Conservation (phyloP, 2,888 invertebrate genomes). For the Chromoteleia sp. region DNA sequence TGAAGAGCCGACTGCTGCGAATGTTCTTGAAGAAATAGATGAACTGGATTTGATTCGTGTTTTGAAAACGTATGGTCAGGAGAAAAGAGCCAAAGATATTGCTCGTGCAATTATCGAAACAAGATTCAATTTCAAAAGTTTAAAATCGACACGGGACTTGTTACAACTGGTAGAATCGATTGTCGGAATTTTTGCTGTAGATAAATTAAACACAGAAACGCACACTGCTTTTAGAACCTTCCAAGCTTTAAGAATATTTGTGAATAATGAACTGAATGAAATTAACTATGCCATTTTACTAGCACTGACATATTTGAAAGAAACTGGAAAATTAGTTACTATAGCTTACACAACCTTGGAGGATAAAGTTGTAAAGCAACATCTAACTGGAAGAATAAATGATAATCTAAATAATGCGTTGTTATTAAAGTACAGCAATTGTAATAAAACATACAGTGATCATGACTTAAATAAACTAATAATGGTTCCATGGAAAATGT, state of each 20-base stretch:
- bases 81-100: conserved; percentile 93
- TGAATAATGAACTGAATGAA: conserved; percentile 98
- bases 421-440: conserved; percentile 90
- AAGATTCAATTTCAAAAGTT: conserved; percentile 89
- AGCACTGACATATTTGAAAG: conserved; percentile 91
- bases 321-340: conserved; percentile 91
- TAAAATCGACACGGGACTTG: conserved; percentile 93
- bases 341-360: conserved; percentile 97
- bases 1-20: conserved; percentile 92
- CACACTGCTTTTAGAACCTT: conserved; percentile 97
- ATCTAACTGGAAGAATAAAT: conserved; percentile 91
- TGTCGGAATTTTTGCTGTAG: conserved; percentile 86
- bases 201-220: conserved; percentile 90
- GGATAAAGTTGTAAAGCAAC: conserved; percentile 96
- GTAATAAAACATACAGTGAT: conserved; percentile 86
- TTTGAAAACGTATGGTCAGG: conserved; percentile 96
- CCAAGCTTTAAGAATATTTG: conserved; percentile 96
- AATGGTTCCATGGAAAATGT: conserved; percentile 90
- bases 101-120: conserved; percentile 95
- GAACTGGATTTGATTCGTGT: conserved; percentile 93
- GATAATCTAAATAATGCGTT: conserved; percentile 90
- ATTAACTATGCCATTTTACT: conserved; percentile 94
- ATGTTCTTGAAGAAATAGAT: conserved; percentile 92
- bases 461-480: conserved; percentile 87
- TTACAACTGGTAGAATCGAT: conserved; percentile 90